Percentiles rank a stretch among this genome's conserved stretches.
Evolutionary conservation across 2,797 vertebrate genomes (phyloP).

Genomic region (Eulemur mongoz): DNA sequence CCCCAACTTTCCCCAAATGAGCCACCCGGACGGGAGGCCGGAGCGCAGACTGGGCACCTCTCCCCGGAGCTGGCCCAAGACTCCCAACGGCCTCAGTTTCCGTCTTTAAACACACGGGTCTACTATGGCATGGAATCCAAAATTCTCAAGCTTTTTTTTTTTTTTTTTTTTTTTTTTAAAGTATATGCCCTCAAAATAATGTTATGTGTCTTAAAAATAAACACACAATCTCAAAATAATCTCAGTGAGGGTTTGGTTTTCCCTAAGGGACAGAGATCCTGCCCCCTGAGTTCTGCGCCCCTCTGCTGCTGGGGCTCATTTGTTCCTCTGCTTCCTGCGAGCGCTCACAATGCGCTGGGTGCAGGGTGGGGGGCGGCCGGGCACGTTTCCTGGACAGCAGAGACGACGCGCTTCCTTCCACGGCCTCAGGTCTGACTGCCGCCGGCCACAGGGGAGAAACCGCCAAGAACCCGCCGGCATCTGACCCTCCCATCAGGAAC

Average conservation of each 20-base stretch:
- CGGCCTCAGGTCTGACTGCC: background rate
- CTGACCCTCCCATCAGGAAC: background rate
- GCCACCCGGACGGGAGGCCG: background rate
- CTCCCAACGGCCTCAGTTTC: background rate
- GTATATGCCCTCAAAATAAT: background rate
- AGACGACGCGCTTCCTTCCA: rapidly evolving
- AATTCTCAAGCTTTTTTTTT: background rate
- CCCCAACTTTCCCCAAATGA: background rate
- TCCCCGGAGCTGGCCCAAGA: background rate
- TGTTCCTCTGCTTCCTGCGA: too few species aligned
- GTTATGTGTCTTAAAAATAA: background rate
- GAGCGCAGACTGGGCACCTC: background rate
- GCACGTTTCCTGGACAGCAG: background rate
- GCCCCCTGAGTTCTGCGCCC: too few species aligned
- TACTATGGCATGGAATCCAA: background rate
- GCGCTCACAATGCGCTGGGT: background rate
- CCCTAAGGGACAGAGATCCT: background rate
- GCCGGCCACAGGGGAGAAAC: background rate
- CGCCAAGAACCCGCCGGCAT: background rate
- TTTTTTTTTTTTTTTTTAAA: background rate
- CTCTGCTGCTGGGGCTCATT: background rate
- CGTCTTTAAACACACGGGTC: background rate
- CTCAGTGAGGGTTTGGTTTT: background rate
- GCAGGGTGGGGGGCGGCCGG: background rate
- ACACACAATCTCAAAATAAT: background rate